These are phyloP conservation scores for Tyrophagus putrescentiae DNA, from an alignment of 1,140 invertebrate species.

Conservation along the genomic window DNA sequence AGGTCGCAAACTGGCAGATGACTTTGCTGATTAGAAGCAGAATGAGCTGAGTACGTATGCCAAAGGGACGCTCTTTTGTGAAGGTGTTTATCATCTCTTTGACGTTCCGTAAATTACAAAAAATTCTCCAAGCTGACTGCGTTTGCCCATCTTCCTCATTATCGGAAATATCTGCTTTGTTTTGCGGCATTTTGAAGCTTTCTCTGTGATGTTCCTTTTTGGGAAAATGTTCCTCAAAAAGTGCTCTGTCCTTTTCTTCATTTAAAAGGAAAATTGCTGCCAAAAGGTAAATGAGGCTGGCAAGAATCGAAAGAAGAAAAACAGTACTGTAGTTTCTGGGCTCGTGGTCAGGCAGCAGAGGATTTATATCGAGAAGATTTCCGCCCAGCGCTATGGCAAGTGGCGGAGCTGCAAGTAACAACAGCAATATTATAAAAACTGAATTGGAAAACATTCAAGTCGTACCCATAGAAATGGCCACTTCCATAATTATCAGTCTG, in stretches of 20 bases:
- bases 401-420: no score
- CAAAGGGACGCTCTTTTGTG: not conserved
- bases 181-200: not conserved
- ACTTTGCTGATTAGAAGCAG: not conserved
- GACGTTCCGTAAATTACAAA: not conserved
- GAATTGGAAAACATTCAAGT: not conserved
- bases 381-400: not conserved
- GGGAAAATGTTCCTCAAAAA: no score
- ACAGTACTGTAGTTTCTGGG: not conserved
- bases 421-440: no score
- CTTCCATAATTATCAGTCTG: conserved; percentile 7
- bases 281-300: not conserved
- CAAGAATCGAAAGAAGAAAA: not conserved
- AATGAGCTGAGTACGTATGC: not conserved
- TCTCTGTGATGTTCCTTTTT: no score
- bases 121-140: no score
- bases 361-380: not conserved
- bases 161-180: not conserved
- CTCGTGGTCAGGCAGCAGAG: not conserved
- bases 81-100: not conserved
- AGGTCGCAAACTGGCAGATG: not conserved
- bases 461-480: not conserved
- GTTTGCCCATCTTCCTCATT: no score
- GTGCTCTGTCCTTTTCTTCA: no score
- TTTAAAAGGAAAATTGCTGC: no score